A percentile compares a stretch with the other conserved stretches of the same genome.
Evolutionary conservation across 2,113 vertebrate species (phyloP).

Genomic region (human (Homo sapiens)): DNA sequence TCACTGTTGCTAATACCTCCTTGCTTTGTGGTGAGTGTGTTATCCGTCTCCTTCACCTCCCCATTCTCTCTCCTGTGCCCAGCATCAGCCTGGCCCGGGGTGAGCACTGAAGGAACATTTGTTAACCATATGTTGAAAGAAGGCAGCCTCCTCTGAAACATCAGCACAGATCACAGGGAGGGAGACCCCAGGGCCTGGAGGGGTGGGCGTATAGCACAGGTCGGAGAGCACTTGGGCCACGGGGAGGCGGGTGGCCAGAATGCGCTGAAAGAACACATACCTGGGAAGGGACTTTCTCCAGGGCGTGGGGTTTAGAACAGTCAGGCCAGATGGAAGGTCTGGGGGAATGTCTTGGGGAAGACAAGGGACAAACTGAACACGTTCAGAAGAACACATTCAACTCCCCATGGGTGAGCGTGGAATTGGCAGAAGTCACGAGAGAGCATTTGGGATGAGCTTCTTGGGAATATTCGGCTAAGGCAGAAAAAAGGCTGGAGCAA

Average conservation of each 20-base stretch:
- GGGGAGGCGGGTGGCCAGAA: neutral
- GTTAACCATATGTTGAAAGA: neutral
- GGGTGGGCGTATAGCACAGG: neutral
- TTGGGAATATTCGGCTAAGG: neutral
- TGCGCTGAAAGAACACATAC: no score
- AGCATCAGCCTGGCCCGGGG: accelerated
- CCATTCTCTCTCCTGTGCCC: neutral
- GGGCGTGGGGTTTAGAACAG: neutral
- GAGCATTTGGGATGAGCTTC: neutral
- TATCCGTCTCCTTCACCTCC: neutral
- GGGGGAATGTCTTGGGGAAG: neutral
- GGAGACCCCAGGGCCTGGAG: neutral
- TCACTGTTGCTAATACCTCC: neutral
- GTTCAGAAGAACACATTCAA: neutral
- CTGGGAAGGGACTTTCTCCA: neutral
- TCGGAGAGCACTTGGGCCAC: neutral
- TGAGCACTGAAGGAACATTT: neutral
- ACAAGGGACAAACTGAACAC: neutral
- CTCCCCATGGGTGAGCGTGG: accelerated
- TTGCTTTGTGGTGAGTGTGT: neutral
- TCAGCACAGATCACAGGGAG: neutral
- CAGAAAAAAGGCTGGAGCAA: neutral
- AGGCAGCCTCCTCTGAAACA: neutral
- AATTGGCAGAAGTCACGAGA: neutral
- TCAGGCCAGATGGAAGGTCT: neutral